Percentiles rank a stretch among this genome's conserved stretches.
phyloP scores from a whole-genome alignment of 2,113 vertebrate genomes.

The Rhea americana region DNA sequence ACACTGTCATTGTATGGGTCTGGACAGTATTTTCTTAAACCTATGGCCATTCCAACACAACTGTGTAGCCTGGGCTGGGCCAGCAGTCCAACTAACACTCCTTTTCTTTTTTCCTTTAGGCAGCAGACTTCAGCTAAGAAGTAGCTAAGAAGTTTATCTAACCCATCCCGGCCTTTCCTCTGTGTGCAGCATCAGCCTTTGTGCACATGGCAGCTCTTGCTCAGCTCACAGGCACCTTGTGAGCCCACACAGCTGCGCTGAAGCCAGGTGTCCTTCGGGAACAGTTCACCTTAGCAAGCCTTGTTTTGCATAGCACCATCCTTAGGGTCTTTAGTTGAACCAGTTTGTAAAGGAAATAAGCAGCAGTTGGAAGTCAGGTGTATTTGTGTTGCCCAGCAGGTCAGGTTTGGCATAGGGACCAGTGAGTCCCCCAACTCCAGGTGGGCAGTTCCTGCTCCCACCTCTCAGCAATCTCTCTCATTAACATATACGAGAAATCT shows the following conservation, averaged over 20 bases:
- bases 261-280: background rate
- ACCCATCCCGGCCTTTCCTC: background rate
- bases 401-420: no score
- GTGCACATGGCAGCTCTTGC: no score
- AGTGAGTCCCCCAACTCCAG: background rate
- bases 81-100: background rate
- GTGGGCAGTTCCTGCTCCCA: background rate
- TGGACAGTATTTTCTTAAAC: background rate
- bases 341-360: no score
- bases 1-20: background rate
- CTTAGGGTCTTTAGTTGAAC: no score
- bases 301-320: background rate
- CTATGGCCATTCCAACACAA: background rate
- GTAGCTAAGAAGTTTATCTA: background rate
- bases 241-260: background rate
- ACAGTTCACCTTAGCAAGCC: background rate
- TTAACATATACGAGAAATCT: background rate
- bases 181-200: background rate
- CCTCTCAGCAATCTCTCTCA: background rate
- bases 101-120: constrained; percentile 22
- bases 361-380: no score
- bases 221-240: background rate
- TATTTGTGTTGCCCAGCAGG: no score
- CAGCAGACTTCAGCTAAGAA: background rate
- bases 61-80: background rate